Base-by-base conservation (phyloP, 2,797 vertebrate genomes). In the Natrix natrix region DNA sequence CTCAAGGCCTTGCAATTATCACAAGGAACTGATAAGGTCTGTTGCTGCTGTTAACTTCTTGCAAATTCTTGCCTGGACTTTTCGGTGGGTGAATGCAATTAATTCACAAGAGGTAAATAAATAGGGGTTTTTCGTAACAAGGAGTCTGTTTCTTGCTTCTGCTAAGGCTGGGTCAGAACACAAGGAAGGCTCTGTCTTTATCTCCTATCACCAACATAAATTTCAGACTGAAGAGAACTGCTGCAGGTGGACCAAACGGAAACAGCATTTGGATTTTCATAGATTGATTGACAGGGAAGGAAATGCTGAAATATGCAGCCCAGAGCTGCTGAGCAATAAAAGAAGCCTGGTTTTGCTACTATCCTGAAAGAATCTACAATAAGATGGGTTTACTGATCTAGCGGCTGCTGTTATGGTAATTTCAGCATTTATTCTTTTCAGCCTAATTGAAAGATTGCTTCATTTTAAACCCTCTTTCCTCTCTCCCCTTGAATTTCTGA, bases 311-410 rank as follows among this genome's bases (percentile, higher is more conserved):
- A 48, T 48, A 83, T 83, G 5, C 8, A 43, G 37, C 4, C 37
- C 20, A 83, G 74, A 83, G 20, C 20, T 83, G 8, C 17, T 43
- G 8, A 83, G 20, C 78, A 83, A 43, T 83, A 83, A 83, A 83
- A 48, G 4, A 0, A 1, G 7, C 10, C 37, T 83, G 10, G 48
- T 48, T 48, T 48, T 12, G 22, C 8, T 12, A 78, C 20, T 5
- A 48, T 83, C 20, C 78, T 24, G 22, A 83, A 83, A 83, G 20
- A 83, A 48, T 43, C 74, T 83, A 22, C 37, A 83, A 6, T 48
- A 83, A 8, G 22, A 37, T 92, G 63, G 90, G 61, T 96, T 94
- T 93, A 59, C 93, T 91, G 95, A 93, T 91, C 91, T 94, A 94
- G 94, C 93, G 55, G 28, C 60, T 87, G 28, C 54, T 87, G 61